These are phyloP conservation scores for Drosophila neocordata DNA, from an alignment of 1,140 invertebrate species.

Conservation along the genomic window DNA sequence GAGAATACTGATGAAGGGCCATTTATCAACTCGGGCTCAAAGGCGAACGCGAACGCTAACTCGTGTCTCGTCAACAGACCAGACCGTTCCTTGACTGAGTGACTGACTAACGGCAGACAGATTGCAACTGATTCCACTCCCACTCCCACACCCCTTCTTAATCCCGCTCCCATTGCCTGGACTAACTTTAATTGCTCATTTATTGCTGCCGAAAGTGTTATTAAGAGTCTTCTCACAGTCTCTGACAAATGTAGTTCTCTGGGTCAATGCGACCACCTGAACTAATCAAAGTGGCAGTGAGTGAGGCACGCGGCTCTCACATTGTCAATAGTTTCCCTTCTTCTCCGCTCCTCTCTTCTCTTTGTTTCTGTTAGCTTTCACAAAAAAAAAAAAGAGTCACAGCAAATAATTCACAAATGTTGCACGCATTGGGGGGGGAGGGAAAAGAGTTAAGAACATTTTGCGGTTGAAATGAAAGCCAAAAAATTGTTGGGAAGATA, in stretches of 20 bases:
- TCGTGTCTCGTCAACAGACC: slow-evolving; percentile 61
- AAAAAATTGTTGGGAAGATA: slow-evolving; percentile 25
- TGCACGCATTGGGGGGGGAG: slow-evolving; percentile 39
- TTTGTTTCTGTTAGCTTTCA: slow-evolving; percentile 61
- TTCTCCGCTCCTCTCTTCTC: slow-evolving; percentile 24
- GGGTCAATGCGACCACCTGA: slow-evolving; percentile 76
- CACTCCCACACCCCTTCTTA: slow-evolving; percentile 1
- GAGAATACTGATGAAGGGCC: slow-evolving; percentile 53
- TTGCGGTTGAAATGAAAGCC: slow-evolving; percentile 17
- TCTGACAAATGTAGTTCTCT: slow-evolving; percentile 67
- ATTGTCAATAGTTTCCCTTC: slow-evolving; percentile 41
- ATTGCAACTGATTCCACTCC: slow-evolving; percentile 36
- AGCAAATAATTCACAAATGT: slow-evolving; percentile 30
- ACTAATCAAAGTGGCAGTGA: slow-evolving; percentile 60
- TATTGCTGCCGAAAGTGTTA: slow-evolving; percentile 38
- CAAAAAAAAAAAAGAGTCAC: slow-evolving; percentile 29
- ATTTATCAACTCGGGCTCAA: slow-evolving; percentile 52
- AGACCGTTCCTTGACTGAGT: slow-evolving; percentile 26
- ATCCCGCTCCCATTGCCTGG: slow-evolving; percentile 24
- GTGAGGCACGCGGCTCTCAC: slow-evolving; percentile 43
- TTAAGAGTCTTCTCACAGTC: slow-evolving; percentile 27
- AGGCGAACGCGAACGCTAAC: slow-evolving; percentile 7
- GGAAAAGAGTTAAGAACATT: slow-evolving; percentile 28
- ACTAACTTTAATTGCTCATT: slow-evolving; percentile 65
- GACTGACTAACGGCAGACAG: slow-evolving; percentile 41